Evolutionary conservation across 2,113 vertebrate genomes (phyloP), one percentile per base, ranked within the genome.

Genomic region (Cynopterus brachyotis): DNA sequence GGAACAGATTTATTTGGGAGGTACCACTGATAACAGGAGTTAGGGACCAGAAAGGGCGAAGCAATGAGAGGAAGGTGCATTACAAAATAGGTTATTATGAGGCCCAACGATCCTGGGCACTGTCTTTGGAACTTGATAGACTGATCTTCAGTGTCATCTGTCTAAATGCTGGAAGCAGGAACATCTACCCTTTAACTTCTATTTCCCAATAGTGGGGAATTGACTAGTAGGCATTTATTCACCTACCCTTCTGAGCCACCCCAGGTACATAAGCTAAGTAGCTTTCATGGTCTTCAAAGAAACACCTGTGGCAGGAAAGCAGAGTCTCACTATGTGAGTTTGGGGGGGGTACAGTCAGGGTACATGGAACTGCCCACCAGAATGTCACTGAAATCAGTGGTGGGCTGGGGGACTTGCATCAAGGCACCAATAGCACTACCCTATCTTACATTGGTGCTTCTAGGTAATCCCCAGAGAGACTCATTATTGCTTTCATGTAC

Each of bases 1-100:
- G 30, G 10, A 84, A 37, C 22, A 62, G 0, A 0, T 53, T 85
- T 90, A 30, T 42, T 66, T 82, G 47, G 22, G 19, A 67, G 32
- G 4, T 42, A n/a, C 22, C 42, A 20, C 15, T 79, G 37, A 78
- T 86, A 53, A 75, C 7, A 55, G 11, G 37, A 22, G 3, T 37
- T 9, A 30, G 3, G 1, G 40, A 59, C 1, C 4, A 6, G 35
- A 3, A 13, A 75, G 19, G 22, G 1, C 16, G 6, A 66, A 28
- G 32, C 9, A 12, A 22, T 28, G 20, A 28, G 10, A 22, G 4
- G 30, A 60, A 28, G 2, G 9, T 50, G 8, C 32, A 24, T 76
- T 32, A 11, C 50, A 62, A 47, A 69, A 6, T 3, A 37, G 4
- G 5, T 35, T 47, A 16, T 20, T 55, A 1, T 2, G 30, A 22